Evolutionary conservation across 2,888 invertebrate species (phyloP), one percentile per base, ranked within the genome.

Genomic region (Lasioglossum marginatum): DNA sequence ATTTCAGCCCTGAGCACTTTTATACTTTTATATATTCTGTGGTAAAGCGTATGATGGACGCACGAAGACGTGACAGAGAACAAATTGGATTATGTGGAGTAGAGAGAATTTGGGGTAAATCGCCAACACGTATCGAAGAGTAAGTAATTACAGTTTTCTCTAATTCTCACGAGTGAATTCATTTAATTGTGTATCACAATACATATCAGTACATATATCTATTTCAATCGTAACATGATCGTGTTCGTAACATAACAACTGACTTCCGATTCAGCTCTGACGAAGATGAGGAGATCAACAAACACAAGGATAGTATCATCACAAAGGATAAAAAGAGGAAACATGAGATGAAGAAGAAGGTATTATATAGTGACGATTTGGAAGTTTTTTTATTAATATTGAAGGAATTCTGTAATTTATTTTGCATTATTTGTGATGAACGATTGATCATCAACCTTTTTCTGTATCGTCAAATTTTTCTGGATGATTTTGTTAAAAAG

Each of bases 81-180:
- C 95, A 96, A 86, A 97, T 98, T 71, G 98, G 98, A 1, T 96
- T 96, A 90, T 95, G 97, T 85, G 97, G 97, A 14, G 96, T 97
- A 34, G 95, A 96, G 3, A 96, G 96, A 83, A 96, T 98, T 76
- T 98, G 98, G 98, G 97, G 97, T 45, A 97, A 97, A 94, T 98
- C 98, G 2, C 98, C 98, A 0, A 92, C 96, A 0, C 96, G 96
- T 89, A 90, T 94, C 45, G 96, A 97, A 88, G 97, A 97, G 97
- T 97, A 95, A 96, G 97, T 96, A 37, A 31, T 76, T 77, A 43
- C 57, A 52, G 12, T 37, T 40, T 27, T 3, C 0, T 45, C 37
- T 43, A 27, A 8, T 34, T 37, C 1, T 45, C 5, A 57, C n/a
- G 19, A 3, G 10, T n/a, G 31, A 16, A 45, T 68, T 16, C 57